Evolutionary conservation across 2,797 vertebrate species (phyloP).

Genomic region (Lates japonicus): DNA sequence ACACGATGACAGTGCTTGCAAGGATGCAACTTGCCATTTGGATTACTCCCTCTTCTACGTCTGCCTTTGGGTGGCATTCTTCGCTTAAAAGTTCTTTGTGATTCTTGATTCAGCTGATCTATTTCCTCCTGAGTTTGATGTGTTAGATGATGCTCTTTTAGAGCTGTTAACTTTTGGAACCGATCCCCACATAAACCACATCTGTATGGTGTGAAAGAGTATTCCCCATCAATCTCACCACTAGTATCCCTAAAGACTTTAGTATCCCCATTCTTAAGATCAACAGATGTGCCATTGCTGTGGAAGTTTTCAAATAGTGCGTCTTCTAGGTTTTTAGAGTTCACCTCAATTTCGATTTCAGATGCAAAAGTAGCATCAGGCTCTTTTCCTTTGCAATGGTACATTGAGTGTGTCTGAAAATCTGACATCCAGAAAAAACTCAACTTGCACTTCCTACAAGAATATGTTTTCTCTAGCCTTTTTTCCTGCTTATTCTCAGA

Average conservation of each 20-base stretch:
- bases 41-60: slow-evolving; percentile 70
- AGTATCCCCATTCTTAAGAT: slow-evolving; percentile 61
- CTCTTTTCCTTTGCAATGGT: slow-evolving; percentile 77
- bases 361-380: slow-evolving; percentile 44
- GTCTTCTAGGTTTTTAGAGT: slow-evolving; percentile 60
- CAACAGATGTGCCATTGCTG: slow-evolving; percentile 66
- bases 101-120: slow-evolving; percentile 76
- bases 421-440: slow-evolving; percentile 89
- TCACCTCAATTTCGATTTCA: slow-evolving; percentile 63
- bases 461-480: slow-evolving; percentile 81
- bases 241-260: slow-evolving; percentile 44
- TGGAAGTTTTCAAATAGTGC: slow-evolving; percentile 54
- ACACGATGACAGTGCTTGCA: slow-evolving; percentile 87
- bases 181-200: slow-evolving; percentile 87
- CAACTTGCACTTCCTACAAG: slow-evolving; percentile 85
- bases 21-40: slow-evolving; percentile 81
- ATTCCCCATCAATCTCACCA: slow-evolving; percentile 39
- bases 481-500: slow-evolving; percentile 76
- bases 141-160: slow-evolving; percentile 86
- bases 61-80: slow-evolving; percentile 67
- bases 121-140: slow-evolving; percentile 85
- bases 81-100: slow-evolving; percentile 59
- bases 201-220: slow-evolving; percentile 79
- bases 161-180: slow-evolving; percentile 79
- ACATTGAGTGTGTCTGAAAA: slow-evolving; percentile 83